A percentile compares a stretch with the other conserved stretches of the same genome.
Evolutionary conservation across 1,140 invertebrate genomes (phyloP).

Genomic region (Homalodisca vitripennis): DNA sequence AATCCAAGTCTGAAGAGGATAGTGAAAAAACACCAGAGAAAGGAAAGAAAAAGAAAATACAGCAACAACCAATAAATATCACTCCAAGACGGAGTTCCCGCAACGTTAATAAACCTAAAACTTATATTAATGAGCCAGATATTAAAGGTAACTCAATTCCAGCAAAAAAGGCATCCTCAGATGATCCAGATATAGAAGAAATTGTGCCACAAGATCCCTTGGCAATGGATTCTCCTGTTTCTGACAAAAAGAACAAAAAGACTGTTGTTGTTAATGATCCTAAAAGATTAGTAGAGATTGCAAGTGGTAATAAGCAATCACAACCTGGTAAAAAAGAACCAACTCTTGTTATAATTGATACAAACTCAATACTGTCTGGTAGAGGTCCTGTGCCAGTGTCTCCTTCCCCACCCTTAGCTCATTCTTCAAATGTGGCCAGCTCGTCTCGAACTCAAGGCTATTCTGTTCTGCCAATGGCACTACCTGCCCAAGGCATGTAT

Average conservation of each 20-base stretch:
- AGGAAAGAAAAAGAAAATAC: conserved; percentile 47
- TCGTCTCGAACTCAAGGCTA: conserved; percentile 29
- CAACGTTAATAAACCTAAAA: conserved; percentile 60
- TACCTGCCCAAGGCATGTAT: conserved; percentile 58
- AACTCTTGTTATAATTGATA: conserved; percentile 75
- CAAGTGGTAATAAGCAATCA: conserved; percentile 53
- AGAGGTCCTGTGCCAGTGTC: conserved; percentile 60
- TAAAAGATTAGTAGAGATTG: conserved; percentile 69
- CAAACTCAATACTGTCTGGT: conserved; percentile 67
- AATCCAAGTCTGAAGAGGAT: conserved; percentile 35
- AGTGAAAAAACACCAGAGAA: conserved; percentile 38
- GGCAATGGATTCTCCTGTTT: conserved; percentile 50
- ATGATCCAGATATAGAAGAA: conserved; percentile 57
- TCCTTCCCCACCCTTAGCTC: conserved; percentile 40
- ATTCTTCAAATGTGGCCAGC: conserved; percentile 36
- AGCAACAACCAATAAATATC: conserved; percentile 51
- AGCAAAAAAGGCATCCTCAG: conserved; percentile 40
- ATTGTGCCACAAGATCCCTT: conserved; percentile 61
- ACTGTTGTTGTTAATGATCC: conserved; percentile 73
- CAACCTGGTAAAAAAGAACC: conserved; percentile 68
- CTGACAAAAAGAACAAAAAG: conserved; percentile 53
- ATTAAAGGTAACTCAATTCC: neutral
- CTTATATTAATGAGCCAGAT: conserved; percentile 54
- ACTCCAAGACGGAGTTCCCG: conserved; percentile 60
- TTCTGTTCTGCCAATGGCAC: conserved; percentile 39